These are phyloP conservation scores for Centropus bengalensis DNA, from an alignment of 2,113 vertebrate genomes.

Conservation along the genomic window DNA sequence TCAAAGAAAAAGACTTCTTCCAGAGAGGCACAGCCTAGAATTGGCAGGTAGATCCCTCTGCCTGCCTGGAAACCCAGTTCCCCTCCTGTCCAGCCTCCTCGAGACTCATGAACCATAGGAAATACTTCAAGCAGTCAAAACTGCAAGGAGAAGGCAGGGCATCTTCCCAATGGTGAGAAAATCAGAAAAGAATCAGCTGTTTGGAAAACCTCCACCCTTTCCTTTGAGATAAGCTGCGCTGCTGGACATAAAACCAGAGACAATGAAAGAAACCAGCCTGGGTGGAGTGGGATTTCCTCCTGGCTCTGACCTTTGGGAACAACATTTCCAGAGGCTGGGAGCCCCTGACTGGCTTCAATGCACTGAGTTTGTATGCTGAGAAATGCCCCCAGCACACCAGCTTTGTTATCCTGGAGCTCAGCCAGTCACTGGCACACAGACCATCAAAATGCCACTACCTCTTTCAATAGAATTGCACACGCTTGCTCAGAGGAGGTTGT, in stretches of 20 bases:
- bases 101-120: not conserved
- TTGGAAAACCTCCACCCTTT: slow-evolving; percentile 45
- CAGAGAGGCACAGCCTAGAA: too few species aligned
- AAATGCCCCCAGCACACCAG: not conserved
- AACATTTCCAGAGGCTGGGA: not conserved
- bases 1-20: too few species aligned
- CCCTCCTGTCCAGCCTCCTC: not conserved
- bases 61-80: not conserved
- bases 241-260: not conserved
- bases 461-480: rapidly evolving
- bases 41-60: not conserved
- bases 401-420: rapidly evolving
- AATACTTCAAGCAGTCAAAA: not conserved
- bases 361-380: not conserved
- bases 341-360: not conserved
- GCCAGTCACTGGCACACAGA: not conserved
- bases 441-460: rapidly evolving
- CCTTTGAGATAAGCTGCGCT: slow-evolving; percentile 9
- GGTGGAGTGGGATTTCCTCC: not conserved
- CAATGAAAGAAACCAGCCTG: slow-evolving; percentile 14
- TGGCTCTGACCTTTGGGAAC: not conserved
- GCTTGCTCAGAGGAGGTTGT: rapidly evolving
- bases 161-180: not conserved
- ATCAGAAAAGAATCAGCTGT: not conserved
- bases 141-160: not conserved